phyloP scores from a whole-genome alignment of 2,888 invertebrate genomes.

The Ametastegia equiseti region DNA sequence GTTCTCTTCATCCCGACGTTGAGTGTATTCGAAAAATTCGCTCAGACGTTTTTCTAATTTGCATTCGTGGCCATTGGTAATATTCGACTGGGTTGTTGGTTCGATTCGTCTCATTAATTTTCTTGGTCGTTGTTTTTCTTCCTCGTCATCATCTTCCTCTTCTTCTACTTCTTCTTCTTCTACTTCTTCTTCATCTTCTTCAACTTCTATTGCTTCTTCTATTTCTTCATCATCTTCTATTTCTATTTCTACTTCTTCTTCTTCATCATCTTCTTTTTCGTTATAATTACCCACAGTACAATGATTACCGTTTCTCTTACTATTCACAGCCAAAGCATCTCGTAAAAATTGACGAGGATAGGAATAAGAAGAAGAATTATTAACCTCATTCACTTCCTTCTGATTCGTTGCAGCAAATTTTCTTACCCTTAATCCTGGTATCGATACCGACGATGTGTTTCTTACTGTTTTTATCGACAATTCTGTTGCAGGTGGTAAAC shows the following conservation, averaged over 20 bases:
- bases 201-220: slow-evolving; percentile 43
- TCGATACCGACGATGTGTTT: slow-evolving; percentile 42
- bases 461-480: slow-evolving; percentile 57
- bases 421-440: slow-evolving; percentile 53
- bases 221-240: slow-evolving; percentile 48
- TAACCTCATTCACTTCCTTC: slow-evolving; percentile 44
- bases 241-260: slow-evolving; percentile 45
- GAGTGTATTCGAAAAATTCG: slow-evolving; percentile 67
- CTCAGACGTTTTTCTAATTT: slow-evolving; percentile 62
- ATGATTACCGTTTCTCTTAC: slow-evolving; percentile 33
- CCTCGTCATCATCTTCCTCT: slow-evolving; percentile 49
- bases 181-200: slow-evolving; percentile 51
- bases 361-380: no score
- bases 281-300: neutral
- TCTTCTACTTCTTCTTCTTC: slow-evolving; percentile 44
- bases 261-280: slow-evolving; percentile 45
- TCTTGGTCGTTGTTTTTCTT: slow-evolving; percentile 49
- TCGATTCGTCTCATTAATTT: slow-evolving; percentile 36
- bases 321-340: slow-evolving; percentile 10
- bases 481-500: slow-evolving; percentile 61
- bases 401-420: slow-evolving; percentile 56
- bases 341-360: slow-evolving; percentile 31
- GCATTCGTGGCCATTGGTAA: slow-evolving; percentile 45
- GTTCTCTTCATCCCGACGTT: slow-evolving; percentile 67
- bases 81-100: neutral